A percentile compares a stretch with the other conserved stretches of the same genome.
phyloP scores from a whole-genome alignment of 1,140 invertebrate genomes.

The Dendrolimus kikuchii region DNA sequence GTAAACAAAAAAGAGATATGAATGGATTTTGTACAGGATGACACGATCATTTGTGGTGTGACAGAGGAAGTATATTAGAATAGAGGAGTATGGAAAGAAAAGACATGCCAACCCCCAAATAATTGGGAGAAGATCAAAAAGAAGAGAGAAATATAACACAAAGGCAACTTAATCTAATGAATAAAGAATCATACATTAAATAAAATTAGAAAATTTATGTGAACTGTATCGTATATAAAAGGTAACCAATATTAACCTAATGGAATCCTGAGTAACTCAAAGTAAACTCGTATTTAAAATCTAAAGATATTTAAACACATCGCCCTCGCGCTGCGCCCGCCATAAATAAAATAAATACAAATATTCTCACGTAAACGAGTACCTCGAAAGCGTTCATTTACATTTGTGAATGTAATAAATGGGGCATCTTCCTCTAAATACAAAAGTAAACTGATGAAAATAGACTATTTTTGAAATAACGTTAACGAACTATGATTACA shows the following conservation, averaged over 20 bases:
- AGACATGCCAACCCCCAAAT: too few relatives aligned
- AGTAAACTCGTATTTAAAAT: slow-evolving; percentile 60
- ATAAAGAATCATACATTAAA: slow-evolving; percentile 1
- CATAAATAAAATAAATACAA: slow-evolving; percentile 72
- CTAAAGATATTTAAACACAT: slow-evolving; percentile 67
- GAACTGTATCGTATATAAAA: slow-evolving; percentile 24
- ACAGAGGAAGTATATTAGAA: too few relatives aligned
- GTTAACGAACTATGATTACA: slow-evolving; percentile 16
- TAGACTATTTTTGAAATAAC: slow-evolving; percentile 31
- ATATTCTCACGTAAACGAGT: slow-evolving; percentile 71
- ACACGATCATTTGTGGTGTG: too few relatives aligned
- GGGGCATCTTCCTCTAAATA: slow-evolving; percentile 59
- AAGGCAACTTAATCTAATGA: not conserved
- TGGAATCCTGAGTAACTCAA: slow-evolving; percentile 53
- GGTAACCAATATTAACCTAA: slow-evolving; percentile 60
- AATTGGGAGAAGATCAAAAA: too few relatives aligned
- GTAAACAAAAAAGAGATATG: too few relatives aligned
- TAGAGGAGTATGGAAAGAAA: too few relatives aligned
- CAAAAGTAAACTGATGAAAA: slow-evolving; percentile 47
- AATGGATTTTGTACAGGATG: too few relatives aligned
- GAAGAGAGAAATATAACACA: too few relatives aligned
- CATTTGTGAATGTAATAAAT: slow-evolving; percentile 70
- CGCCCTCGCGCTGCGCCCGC: slow-evolving; percentile 52
- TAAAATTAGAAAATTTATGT: slow-evolving; percentile 2
- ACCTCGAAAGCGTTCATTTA: slow-evolving; percentile 67